These are phyloP conservation scores for Leucoptera coffeella DNA, from an alignment of 2,888 invertebrate genomes.

Conservation along the genomic window DNA sequence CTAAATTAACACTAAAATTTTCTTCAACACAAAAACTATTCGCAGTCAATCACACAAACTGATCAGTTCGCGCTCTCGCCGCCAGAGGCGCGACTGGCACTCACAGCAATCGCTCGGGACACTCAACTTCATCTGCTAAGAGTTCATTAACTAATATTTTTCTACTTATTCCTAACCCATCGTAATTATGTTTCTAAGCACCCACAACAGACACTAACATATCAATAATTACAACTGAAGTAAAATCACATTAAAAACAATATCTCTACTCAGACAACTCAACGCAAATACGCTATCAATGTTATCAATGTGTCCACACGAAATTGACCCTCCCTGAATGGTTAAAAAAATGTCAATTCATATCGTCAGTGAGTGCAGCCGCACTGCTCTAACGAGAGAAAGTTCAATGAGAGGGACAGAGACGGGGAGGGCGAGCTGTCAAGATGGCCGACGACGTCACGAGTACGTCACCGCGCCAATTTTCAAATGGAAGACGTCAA, in stretches of 20 bases:
- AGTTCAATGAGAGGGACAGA: slow-evolving; percentile 16
- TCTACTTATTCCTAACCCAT: too few species aligned
- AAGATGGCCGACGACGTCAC: slow-evolving; percentile 15
- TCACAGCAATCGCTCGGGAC: slow-evolving; percentile 40
- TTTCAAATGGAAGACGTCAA: slow-evolving; percentile 47
- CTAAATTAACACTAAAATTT: too few species aligned
- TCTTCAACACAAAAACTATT: too few species aligned
- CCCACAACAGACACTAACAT: too few species aligned
- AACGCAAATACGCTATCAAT: too few species aligned
- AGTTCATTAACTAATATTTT: slow-evolving; percentile 45
- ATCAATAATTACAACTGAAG: too few species aligned
- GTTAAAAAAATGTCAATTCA: slow-evolving; percentile 41
- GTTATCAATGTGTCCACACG: too few species aligned
- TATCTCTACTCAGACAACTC: too few species aligned
- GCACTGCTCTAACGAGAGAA: slow-evolving; percentile 23
- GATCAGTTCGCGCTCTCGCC: slow-evolving; percentile 19
- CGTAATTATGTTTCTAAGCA: too few species aligned
- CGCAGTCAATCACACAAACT: too few species aligned
- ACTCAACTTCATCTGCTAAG: slow-evolving; percentile 21
- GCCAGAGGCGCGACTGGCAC: slow-evolving; percentile 24
- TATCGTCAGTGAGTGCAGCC: slow-evolving; percentile 23
- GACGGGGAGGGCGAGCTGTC: slow-evolving; percentile 13
- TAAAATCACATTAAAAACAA: too few species aligned
- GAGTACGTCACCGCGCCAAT: slow-evolving; percentile 49
- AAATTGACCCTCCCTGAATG: too few species aligned